Base-by-base conservation (phyloP, 2,113 vertebrate species). In the Hemiprocne comata region DNA sequence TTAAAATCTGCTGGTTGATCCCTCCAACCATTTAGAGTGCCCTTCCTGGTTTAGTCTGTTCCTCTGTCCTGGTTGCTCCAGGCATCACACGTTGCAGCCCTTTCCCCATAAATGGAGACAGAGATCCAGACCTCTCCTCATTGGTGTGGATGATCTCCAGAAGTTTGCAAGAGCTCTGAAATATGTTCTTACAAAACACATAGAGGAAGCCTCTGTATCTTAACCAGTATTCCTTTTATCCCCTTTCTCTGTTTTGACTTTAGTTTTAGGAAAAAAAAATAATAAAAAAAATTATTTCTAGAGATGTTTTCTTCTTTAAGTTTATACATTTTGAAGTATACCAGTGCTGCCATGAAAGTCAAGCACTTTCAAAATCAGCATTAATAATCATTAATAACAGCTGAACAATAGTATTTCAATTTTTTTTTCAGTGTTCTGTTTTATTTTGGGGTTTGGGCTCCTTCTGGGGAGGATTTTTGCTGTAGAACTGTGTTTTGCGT, bases 61-160 rank as follows among this genome's bases (percentile, higher is more conserved):
- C 29, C 40, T 38, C 42, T 64, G 10, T 8, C 29, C 3, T 5
- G 53, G n/a, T 11, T 65, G 9, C 54, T 61, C 34, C 57, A 24
- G 17, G 7, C 4, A 25, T 19, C 3, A 0, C 5, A 24, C 18
- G 12, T 62, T 21, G 33, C 6, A 77, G 15, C 23, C 13, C 26
- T 48, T 3, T 51, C 19, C 19, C 17, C 13, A 13, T 16, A 9
- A 0, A 0, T 17, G 26, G 8, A 16, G 5, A n/a, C 2, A 33
- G 6, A 4, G 6, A 44, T 5, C 34, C 26, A 4, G 6, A 50
- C 5, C 33, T 28, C 4, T 46, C 31, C 48, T 65, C 5, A 2
- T 23, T 23, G 21, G 10, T 50, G 38, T 9, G 19, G 8, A 4
- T 26, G 46, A 36, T 57, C 33, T 48, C 34, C 17, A 48, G 28